These are phyloP conservation scores for Tretioscincus oriximinensis DNA, from an alignment of 2,113 vertebrate species.

Conservation along the genomic window DNA sequence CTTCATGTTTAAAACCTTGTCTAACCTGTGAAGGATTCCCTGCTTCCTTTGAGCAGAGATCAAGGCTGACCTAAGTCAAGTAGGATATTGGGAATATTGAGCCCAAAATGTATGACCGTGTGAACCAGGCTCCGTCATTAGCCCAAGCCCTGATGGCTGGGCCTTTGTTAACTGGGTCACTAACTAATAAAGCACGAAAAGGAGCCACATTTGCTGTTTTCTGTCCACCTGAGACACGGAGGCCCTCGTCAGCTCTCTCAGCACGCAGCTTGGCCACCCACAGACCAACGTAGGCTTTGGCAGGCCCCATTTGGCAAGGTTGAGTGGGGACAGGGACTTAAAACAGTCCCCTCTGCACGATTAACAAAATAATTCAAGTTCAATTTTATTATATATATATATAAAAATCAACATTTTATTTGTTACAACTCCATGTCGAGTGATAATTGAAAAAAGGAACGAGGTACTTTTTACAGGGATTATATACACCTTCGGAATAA, in stretches of 20 bases:
- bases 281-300: too few species aligned
- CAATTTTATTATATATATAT: slow-evolving; percentile 85
- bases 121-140: not conserved
- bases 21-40: not conserved
- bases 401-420: slow-evolving; percentile 88
- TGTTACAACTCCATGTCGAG: slow-evolving; percentile 90
- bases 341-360: not conserved
- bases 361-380: slow-evolving; percentile 70
- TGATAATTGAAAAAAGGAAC: slow-evolving; percentile 80
- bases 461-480: slow-evolving; percentile 80
- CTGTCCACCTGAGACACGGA: not conserved
- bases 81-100: not conserved
- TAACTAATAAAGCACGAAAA: not conserved
- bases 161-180: too few species aligned
- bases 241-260: too few species aligned
- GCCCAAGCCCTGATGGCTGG: not conserved
- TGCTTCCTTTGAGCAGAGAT: not conserved
- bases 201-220: fast-evolving
- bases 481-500: slow-evolving; percentile 87
- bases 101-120: not conserved
- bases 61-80: not conserved
- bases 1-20: slow-evolving; percentile 40
- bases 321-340: too few species aligned
- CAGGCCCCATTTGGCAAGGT: too few species aligned
- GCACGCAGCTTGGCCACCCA: too few species aligned